Percentiles rank a stretch among this genome's conserved stretches.
These are phyloP conservation scores for Macropis europaea DNA, from an alignment of 2,888 invertebrate species.

Conservation along the genomic window DNA sequence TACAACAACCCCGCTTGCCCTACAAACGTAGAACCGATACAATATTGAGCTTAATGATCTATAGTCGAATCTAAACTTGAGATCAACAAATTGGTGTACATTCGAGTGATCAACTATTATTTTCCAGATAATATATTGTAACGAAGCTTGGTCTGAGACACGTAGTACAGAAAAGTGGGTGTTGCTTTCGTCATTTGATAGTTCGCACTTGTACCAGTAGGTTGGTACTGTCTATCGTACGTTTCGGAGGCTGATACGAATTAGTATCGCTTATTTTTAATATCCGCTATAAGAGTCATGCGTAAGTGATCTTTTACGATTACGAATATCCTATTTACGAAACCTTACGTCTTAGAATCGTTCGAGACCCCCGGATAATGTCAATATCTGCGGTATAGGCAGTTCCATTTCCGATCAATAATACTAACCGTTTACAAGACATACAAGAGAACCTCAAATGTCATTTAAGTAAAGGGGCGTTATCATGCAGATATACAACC, in stretches of 20 bases:
- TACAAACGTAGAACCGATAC: not conserved
- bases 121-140: not conserved
- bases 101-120: not conserved
- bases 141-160: conserved; percentile 13
- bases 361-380: conserved; percentile 1
- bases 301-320: conserved; percentile 50
- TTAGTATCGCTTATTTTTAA: conserved; percentile 39
- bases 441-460: conserved; percentile 63
- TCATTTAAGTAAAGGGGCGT: conserved; percentile 71
- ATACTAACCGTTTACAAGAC: conserved; percentile 67
- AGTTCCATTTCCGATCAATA: conserved; percentile 68
- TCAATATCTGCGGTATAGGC: conserved; percentile 17
- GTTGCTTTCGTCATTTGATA: conserved; percentile 68
- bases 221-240: conserved; percentile 38
- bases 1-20: conserved; percentile 31
- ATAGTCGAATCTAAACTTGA: conserved; percentile 3
- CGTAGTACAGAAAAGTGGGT: conserved; percentile 71
- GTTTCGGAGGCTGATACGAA: conserved; percentile 45
- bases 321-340: conserved; percentile 1
- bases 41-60: not conserved
- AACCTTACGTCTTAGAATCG: not conserved
- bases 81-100: not conserved
- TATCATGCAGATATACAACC: conserved; percentile 36
- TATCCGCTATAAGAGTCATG: conserved; percentile 45
- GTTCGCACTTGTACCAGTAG: conserved; percentile 47